Base-by-base conservation (phyloP, 2,113 vertebrate species). In the Macquaria australasica region DNA sequence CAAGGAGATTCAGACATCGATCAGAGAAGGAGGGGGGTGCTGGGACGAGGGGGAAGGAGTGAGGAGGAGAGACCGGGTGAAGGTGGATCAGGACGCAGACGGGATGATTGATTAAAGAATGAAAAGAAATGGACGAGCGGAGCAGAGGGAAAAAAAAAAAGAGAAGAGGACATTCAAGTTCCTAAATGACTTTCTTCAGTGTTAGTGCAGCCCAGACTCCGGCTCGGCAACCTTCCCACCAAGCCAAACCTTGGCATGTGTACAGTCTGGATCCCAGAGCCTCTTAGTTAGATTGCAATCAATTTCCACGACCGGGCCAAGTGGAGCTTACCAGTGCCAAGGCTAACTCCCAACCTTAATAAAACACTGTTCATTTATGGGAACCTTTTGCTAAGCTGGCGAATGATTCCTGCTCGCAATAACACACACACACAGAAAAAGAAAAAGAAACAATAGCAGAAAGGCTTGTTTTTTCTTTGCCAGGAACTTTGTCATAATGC, bases 231-330 rank as follows among this genome's bases (percentile, higher is more conserved):
- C 8, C 60, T 75, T 84, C 87, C 88, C 73, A 53, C 77, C 56
- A 16, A 81, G 71, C 72, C 70, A 41, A 70, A 81, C 71, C 78
- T 86, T 92, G 93, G 89, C 91, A 60, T 28, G 41, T 6, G 72
- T 60, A 63, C 91, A 69, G 79, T 85, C 87, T 82, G 78, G 74
- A 81, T 74, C 84, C 88, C 83, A 48, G 78, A 88, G 84, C 85
- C 91, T 91, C 83, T 94, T 91, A 93, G 91, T 84, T 68, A 90
- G 91, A 93, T 93, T 91, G 86, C 88, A 89, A 91, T 93, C 92
- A 89, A 87, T 91, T 92, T 91, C 88, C 84, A 79, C 20, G 68
- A 85, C 79, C 10, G 72, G 77, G 88, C 92, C 86, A 88, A 90
- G 84, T 67, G 80, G 78, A 81, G 76, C 70, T 56, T 14, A 48